Evolutionary conservation across 2,888 invertebrate genomes (phyloP).

Genomic region (Hypomecis atomaria): DNA sequence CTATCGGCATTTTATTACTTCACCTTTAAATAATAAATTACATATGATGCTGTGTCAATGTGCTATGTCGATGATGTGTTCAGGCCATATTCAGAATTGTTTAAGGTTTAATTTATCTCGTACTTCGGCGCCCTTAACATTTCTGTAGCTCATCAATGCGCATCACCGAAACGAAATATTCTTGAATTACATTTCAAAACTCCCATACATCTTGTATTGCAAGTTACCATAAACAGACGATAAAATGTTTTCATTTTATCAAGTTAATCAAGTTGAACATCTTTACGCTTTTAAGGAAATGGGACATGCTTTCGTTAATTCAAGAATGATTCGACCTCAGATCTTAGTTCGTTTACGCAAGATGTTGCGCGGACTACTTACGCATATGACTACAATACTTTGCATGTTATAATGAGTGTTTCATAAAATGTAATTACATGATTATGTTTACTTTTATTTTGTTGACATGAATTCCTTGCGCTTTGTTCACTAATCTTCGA

Average conservation of each 20-base stretch:
- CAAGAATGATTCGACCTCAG: conserved; percentile 37
- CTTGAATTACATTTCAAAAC: conserved; percentile 33
- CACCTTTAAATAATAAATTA: conserved; percentile 11
- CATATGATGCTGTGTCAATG: neutral
- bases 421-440: conserved; percentile 47
- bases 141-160: conserved; percentile 15
- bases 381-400: conserved; percentile 46
- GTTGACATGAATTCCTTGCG: conserved; percentile 32
- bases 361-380: conserved; percentile 49
- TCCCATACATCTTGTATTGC: conserved; percentile 23
- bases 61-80: conserved; percentile 17
- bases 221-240: conserved; percentile 29
- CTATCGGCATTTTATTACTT: neutral
- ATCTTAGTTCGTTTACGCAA: conserved; percentile 52
- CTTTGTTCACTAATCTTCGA: conserved; percentile 20
- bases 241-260: conserved; percentile 32
- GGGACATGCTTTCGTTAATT: conserved; percentile 26
- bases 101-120: conserved; percentile 16
- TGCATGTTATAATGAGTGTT: conserved; percentile 49
- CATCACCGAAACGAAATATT: conserved; percentile 15
- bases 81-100: conserved; percentile 16
- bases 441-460: conserved; percentile 43
- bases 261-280: conserved; percentile 31
- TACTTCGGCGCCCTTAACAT: conserved; percentile 19
- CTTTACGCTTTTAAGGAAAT: conserved; percentile 29